A percentile compares a stretch with the other conserved stretches of the same genome.
Evolutionary conservation across 2,888 invertebrate species (phyloP).

Genomic region (Fragum whitleyi): DNA sequence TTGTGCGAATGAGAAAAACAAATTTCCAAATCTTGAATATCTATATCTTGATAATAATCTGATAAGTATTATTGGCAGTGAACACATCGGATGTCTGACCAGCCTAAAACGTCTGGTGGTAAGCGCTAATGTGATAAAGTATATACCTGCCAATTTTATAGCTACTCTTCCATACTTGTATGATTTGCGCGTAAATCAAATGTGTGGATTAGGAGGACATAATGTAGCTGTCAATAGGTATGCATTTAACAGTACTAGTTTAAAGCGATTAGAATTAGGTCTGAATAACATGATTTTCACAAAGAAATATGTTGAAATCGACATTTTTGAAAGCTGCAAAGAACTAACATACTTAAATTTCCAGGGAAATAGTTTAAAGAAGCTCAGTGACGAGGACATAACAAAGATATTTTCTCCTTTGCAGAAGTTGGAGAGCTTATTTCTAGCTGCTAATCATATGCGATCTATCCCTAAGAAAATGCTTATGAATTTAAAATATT

Average conservation of each 20-base stretch:
- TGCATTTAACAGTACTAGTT: slow-evolving; percentile 1
- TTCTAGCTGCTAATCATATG: background rate
- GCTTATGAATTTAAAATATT: background rate
- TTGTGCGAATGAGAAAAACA: background rate
- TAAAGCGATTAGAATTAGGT: background rate
- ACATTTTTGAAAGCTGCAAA: background rate
- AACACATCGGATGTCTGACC: background rate
- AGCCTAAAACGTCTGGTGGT: background rate
- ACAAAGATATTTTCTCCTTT: background rate
- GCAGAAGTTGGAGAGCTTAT: background rate
- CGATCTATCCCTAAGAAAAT: background rate
- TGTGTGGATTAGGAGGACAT: background rate
- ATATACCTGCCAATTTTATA: background rate
- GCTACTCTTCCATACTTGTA: background rate
- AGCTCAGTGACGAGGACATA: background rate
- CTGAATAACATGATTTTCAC: slow-evolving; percentile 1
- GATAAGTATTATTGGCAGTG: background rate
- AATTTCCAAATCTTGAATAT: background rate
- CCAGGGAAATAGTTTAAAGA: background rate
- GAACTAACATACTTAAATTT: background rate
- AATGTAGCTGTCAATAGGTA: background rate
- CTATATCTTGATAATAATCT: background rate
- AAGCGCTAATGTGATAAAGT: background rate
- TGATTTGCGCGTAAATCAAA: background rate
- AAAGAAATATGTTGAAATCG: background rate